A percentile compares a stretch with the other conserved stretches of the same genome.
phyloP scores from a whole-genome alignment of 2,113 vertebrate species.

The Amblyornis subalaris region DNA sequence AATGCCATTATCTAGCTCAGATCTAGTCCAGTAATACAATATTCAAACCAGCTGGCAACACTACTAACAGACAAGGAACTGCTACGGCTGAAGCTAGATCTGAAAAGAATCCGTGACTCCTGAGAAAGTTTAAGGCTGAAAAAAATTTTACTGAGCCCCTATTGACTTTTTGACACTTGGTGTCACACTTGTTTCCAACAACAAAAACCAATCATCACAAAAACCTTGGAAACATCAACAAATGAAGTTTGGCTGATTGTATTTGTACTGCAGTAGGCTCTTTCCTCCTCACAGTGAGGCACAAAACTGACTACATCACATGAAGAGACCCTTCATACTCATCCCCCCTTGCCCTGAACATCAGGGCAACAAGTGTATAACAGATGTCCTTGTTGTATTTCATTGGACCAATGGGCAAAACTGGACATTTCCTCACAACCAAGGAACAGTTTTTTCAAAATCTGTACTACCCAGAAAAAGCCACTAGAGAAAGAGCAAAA shows the following conservation, averaged over 20 bases:
- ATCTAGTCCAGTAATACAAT: background rate
- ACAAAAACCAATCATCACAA: background rate
- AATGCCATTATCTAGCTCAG: background rate
- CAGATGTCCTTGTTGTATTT: too few relatives aligned
- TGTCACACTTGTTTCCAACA: background rate
- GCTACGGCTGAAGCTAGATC: background rate
- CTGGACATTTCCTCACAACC: background rate
- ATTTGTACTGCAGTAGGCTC: background rate
- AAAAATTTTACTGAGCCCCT: background rate
- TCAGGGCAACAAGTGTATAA: background rate
- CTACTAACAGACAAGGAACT: background rate
- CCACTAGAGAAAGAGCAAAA: background rate
- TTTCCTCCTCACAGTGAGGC: background rate
- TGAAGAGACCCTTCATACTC: background rate
- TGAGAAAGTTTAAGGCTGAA: background rate
- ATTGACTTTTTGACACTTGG: background rate
- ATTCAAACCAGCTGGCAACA: background rate
- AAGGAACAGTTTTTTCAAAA: background rate
- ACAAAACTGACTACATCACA: background rate
- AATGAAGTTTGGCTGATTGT: background rate
- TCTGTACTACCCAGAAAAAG: background rate
- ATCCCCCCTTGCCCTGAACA: background rate
- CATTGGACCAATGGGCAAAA: too few relatives aligned
- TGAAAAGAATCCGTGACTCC: background rate
- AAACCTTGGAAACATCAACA: background rate